These are phyloP conservation scores for Tiaroga cobitis DNA, from an alignment of 2,797 vertebrate species.

Conservation along the genomic window DNA sequence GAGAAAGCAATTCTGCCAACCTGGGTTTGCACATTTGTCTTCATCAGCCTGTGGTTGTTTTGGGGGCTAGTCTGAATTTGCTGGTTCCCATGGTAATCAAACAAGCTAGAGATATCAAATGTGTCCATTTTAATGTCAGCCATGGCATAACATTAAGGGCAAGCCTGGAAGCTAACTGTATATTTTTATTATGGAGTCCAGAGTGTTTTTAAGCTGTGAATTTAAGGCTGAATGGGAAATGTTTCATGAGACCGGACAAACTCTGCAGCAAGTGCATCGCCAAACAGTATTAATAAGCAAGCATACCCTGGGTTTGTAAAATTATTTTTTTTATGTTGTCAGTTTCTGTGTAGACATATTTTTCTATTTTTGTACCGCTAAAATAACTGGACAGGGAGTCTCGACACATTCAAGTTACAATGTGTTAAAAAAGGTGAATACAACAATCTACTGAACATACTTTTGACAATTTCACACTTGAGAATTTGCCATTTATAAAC, in stretches of 20 bases:
- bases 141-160: conserved; percentile 52
- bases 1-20: conserved; percentile 87
- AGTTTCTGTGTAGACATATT: background rate
- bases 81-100: conserved; percentile 76
- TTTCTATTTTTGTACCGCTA: background rate
- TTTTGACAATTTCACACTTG: background rate
- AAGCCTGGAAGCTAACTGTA: conserved; percentile 38
- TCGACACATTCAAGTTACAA: background rate
- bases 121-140: conserved; percentile 63
- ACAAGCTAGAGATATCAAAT: conserved; percentile 64
- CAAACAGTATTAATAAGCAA: conserved; percentile 5
- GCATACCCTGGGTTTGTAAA: background rate
- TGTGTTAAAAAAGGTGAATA: background rate
- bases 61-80: conserved; percentile 70
- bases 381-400: background rate
- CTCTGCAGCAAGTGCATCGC: background rate
- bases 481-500: background rate
- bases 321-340: background rate
- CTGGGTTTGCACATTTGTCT: conserved; percentile 85
- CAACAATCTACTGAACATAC: background rate
- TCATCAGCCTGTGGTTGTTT: conserved; percentile 82
- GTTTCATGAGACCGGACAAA: background rate
- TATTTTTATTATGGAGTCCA: conserved; percentile 41
- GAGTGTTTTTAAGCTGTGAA: background rate
- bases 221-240: conserved; percentile 27